A percentile compares a stretch with the other conserved stretches of the same genome.
These are phyloP conservation scores for Cyprinodon diabolis DNA, from an alignment of 2,797 vertebrate species.

Conservation along the genomic window DNA sequence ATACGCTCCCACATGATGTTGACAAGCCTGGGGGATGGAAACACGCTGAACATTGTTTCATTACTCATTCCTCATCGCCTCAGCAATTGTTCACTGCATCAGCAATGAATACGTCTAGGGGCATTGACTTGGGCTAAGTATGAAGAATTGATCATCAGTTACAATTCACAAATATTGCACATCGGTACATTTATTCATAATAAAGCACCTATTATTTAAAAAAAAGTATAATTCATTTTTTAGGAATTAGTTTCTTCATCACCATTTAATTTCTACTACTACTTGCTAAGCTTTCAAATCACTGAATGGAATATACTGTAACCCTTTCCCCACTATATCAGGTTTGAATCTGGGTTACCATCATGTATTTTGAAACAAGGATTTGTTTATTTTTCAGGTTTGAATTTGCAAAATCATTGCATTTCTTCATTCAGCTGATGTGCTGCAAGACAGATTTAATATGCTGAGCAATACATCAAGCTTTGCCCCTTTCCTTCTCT, in stretches of 20 bases:
- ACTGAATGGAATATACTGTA: conserved; percentile 6
- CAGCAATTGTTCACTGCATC: conserved; percentile 53
- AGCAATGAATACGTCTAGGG: conserved; percentile 62
- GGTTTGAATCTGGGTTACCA: conserved; percentile 18
- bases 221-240: no score
- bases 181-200: not conserved
- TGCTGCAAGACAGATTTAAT: conserved; percentile 67
- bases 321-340: not conserved
- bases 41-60: conserved; percentile 52
- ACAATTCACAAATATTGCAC: conserved; percentile 48
- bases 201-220: not conserved
- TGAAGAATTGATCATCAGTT: conserved; percentile 60
- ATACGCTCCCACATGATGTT: conserved; percentile 45
- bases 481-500: conserved; percentile 61
- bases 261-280: conserved; percentile 15
- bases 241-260: conserved; percentile 10
- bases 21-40: conserved; percentile 43
- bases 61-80: conserved; percentile 59
- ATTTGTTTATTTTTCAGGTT: conserved; percentile 47
- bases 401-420: conserved; percentile 50
- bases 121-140: conserved; percentile 48
- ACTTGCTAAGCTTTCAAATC: conserved; percentile 15
- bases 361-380: conserved; percentile 20
- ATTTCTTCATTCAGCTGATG: conserved; percentile 66
- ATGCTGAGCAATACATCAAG: conserved; percentile 67